Evolutionary conservation across 2,888 invertebrate species (phyloP).

Genomic region (Gnatocerus cornutus): DNA sequence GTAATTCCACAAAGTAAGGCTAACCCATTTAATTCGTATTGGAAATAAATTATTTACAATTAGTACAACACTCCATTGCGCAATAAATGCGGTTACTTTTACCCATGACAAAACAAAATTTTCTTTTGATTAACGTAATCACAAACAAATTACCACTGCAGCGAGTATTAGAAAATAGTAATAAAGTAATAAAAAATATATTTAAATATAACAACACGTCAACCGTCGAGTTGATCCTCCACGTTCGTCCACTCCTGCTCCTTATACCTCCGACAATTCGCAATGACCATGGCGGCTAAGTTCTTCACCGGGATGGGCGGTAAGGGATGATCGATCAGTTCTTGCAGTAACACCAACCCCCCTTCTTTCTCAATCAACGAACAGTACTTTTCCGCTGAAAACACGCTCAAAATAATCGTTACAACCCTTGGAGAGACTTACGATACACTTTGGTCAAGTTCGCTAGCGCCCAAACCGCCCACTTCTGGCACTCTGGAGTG

Average conservation of each 20-base stretch:
- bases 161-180: conserved; percentile 41
- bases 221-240: conserved; percentile 57
- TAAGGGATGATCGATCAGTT: conserved; percentile 76
- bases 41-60: conserved; percentile 43
- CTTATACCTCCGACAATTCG: conserved; percentile 74
- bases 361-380: conserved; percentile 89
- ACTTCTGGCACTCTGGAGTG: conserved; percentile 94
- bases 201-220: conserved; percentile 34
- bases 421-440: conserved; percentile 72
- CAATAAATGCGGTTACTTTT: conserved; percentile 37
- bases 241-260: conserved; percentile 58
- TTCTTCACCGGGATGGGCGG: conserved; percentile 81
- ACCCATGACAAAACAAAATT: conserved; percentile 18
- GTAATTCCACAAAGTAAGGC: conserved; percentile 41
- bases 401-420: conserved; percentile 3
- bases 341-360: conserved; percentile 83
- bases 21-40: conserved; percentile 45
- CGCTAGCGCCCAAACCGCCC: conserved; percentile 98
- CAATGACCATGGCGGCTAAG: conserved; percentile 79
- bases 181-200: conserved; percentile 35
- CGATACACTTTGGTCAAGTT: conserved; percentile 95
- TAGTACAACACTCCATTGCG: conserved; percentile 43
- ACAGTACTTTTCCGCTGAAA: conserved; percentile 94
- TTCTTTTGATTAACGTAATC: conserved; percentile 30
- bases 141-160: conserved; percentile 30